Conservation (phyloP, 64 coral and sea anemone genomes). For the Montipora sp. region DNA sequence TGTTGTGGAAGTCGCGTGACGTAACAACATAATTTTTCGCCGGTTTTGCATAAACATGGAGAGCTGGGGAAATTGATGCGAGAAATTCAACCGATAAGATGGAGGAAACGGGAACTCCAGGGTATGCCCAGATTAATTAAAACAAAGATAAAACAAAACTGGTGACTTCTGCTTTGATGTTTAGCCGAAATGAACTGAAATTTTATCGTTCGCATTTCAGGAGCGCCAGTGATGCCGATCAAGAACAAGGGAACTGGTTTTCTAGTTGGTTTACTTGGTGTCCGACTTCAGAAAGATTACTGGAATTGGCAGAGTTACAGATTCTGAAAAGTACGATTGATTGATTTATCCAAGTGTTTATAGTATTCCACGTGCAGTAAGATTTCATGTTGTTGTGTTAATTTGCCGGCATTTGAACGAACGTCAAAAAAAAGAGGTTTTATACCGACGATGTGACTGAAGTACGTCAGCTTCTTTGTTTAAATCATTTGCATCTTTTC, state of each 20-base stretch:
- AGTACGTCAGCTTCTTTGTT: no score
- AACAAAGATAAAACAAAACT: neutral
- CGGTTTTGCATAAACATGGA: neutral
- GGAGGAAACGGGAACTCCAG: neutral
- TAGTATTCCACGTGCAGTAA: neutral
- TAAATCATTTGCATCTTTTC: no score
- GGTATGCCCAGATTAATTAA: neutral
- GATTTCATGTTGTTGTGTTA: neutral
- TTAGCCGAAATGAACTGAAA: neutral
- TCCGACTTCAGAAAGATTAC: conserved; percentile 75
- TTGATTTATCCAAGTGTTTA: neutral
- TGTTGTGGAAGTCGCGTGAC: neutral
- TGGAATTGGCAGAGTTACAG: conserved; percentile 61
- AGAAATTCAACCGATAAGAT: neutral
- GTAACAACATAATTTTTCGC: neutral
- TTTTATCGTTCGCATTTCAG: neutral
- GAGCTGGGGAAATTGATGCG: neutral
- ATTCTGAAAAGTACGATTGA: conserved; percentile 68
- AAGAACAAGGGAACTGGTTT: conserved; percentile 7
- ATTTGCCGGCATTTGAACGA: neutral
- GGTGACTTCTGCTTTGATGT: neutral
- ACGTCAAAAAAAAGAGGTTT: neutral
- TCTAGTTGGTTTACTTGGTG: conserved; percentile 74
- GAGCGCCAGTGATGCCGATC: neutral
- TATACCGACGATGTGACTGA: no score